Evolutionary conservation across 1,140 invertebrate species (phyloP), one percentile per base, ranked within the genome.

Genomic region (Vollenhovia emeryi): DNA sequence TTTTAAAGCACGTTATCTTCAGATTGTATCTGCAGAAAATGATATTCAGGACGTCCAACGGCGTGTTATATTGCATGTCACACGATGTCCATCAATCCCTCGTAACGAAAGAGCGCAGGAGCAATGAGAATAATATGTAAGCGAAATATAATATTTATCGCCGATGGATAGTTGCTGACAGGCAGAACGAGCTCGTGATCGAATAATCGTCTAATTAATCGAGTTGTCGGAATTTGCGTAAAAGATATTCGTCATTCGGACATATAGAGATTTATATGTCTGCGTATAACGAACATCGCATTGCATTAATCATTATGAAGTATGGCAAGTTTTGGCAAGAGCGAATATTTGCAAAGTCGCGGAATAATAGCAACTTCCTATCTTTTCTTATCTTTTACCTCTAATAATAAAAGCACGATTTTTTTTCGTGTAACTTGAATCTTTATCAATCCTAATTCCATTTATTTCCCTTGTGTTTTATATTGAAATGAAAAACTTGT

Each of bases 211-310:
- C n/a, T 86, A 85, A 87, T 85, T 85, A 85, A 87, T 86, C 36
- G 21, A 36, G 30, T 66, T 87, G 86, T 75, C 74, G 74, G 83
- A 87, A 87, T 87, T 79, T 33, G 57, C 50, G 45, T 43, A 40
- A 64, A 43, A 15, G 15, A 43, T 45, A 80, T 85, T 33, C 52
- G 21, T 87, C 85, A 80, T 55, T 21, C 30, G 24, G 73, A 79
- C 36, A 64, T 76, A 59, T 75, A n/a, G 33, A 43, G 64, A 87
- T 85, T 85, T 79, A 85, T 76, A 71, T 57, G 86, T 88, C 64
- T 27, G n/a, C n/a, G 2, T 15, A 15, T 71, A 79, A 76, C 43
- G 27, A 84, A 84, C 36, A 84, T 76, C 13, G 60, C 74, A 24
- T 45, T 40, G 5, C 30, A 27, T 85, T 27, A 57, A 73, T 87